Evolutionary conservation across 2,113 vertebrate species (phyloP), one percentile per base, ranked within the genome.

Genomic region (Oplegnathus fasciatus): DNA sequence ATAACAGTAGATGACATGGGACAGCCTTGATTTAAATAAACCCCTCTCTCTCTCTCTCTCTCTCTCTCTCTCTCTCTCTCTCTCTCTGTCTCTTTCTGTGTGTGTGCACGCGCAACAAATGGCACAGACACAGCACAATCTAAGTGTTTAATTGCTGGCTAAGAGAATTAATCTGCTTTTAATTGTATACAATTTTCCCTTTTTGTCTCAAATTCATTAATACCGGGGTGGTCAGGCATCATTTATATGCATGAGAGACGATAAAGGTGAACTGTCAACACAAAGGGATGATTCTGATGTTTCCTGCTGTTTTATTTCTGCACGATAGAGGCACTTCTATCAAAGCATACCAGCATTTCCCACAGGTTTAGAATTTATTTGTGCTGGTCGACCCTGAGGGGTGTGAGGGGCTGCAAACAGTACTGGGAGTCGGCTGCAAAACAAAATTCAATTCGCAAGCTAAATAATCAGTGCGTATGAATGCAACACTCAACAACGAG

Each of bases 381-480:
- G 75, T 74, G 75, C 44, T 6, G 78, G 37, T 83, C 24, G 15
- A 83, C 76, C 72, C 80, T 65, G 32, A 78, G 77, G 80, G 54
- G 26, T 32, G 54, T 7, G 32, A 74, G 52, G 6, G 22, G 50
- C 62, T 80, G 50, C 55, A 48, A 60, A 76, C 58, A 55, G 73
- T 48, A 69, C 74, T 75, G 61, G 83, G 10, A 71, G 72, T 78
- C 24, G 48, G 73, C 34, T 60, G 80, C 52, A 79, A 84, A 85
- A 40, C 44, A 58, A 84, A 80, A 82, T 68, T 74, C 32, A 76
- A 55, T 81, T 82, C 54, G 64, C 24, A 65, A 26, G 46, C 74
- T 64, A 83, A 83, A 88, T 87, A 83, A 87, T 83, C 37, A 60
- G 72, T 42, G 74, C 70, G 81, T 73, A 78, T 58, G 61, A 78